These are phyloP conservation scores for Sycophila texana DNA, from an alignment of 2,888 invertebrate genomes.

Conservation along the genomic window DNA sequence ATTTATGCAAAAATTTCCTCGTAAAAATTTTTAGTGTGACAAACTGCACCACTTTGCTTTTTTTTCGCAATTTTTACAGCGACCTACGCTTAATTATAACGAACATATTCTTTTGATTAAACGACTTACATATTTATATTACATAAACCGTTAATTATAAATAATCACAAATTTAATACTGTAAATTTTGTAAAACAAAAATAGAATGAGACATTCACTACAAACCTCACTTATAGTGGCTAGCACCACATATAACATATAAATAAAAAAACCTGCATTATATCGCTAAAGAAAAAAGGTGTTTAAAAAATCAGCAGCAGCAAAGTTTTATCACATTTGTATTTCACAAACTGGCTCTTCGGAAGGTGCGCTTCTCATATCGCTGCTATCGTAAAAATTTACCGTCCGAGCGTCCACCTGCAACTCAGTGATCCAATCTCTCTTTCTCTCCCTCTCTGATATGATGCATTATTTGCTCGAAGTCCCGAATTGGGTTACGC, in stretches of 20 bases:
- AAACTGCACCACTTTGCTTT: background rate
- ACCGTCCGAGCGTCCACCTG: background rate
- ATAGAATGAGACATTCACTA: too few relatives aligned
- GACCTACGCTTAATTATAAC: background rate
- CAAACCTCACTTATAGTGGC: too few relatives aligned
- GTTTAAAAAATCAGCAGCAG: too few relatives aligned
- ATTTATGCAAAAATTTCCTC: background rate
- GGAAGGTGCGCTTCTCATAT: background rate
- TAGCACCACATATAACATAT: too few relatives aligned
- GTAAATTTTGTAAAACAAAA: too few relatives aligned
- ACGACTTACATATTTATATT: background rate
- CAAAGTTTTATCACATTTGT: too few relatives aligned
- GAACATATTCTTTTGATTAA: background rate
- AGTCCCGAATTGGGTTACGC: constrained; percentile 25
- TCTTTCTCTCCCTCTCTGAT: too few relatives aligned
- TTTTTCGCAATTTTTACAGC: background rate
- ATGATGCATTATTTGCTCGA: constrained; percentile 14
- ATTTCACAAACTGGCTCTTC: background rate
- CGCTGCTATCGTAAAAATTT: background rate
- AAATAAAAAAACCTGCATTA: too few relatives aligned
- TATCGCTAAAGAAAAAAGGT: too few relatives aligned
- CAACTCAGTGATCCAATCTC: background rate
- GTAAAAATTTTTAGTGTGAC: background rate
- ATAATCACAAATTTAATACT: background rate
- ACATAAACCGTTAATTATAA: background rate